Conservation (phyloP, 2,113 vertebrate genomes). For the Lampris megalopsis region DNA sequence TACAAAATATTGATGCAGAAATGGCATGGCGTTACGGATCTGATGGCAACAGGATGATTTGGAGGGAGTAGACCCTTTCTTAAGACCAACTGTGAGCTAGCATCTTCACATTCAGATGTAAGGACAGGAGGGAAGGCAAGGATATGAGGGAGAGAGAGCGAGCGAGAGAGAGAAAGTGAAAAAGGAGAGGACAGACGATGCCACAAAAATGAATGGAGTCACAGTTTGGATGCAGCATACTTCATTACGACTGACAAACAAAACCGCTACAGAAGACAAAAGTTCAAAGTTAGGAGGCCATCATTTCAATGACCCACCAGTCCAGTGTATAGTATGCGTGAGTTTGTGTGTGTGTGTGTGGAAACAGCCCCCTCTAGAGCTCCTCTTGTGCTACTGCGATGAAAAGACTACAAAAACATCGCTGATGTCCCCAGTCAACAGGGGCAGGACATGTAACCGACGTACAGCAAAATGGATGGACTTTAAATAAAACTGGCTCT, state of each 20-base stretch:
- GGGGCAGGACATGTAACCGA: not conserved
- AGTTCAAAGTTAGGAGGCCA: slow-evolving; percentile 21
- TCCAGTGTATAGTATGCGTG: slow-evolving; percentile 72
- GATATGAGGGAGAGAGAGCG: not conserved
- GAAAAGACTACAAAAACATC: slow-evolving; percentile 34
- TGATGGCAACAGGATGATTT: not conserved
- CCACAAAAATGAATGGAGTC: slow-evolving; percentile 45
- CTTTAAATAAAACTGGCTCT: not conserved
- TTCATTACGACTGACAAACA: slow-evolving; percentile 59
- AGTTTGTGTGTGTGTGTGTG: slow-evolving; percentile 9
- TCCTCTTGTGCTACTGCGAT: slow-evolving; percentile 50
- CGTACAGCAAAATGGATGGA: not conserved
- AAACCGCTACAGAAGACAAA: slow-evolving; percentile 38
- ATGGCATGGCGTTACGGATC: slow-evolving; percentile 27
- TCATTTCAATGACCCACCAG: slow-evolving; percentile 35
- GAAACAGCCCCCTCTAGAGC: slow-evolving; percentile 36
- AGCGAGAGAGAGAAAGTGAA: not conserved
- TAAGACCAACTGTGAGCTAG: slow-evolving; percentile 53
- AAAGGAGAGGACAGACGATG: slow-evolving; percentile 19
- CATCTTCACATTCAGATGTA: slow-evolving; percentile 70
- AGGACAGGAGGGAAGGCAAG: not conserved
- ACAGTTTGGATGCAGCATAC: slow-evolving; percentile 70
- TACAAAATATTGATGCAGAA: slow-evolving; percentile 67
- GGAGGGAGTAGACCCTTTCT: slow-evolving; percentile 33
- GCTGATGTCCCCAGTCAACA: not conserved